Conservation (phyloP, 2,113 vertebrate genomes). For the Garra rufa region DNA sequence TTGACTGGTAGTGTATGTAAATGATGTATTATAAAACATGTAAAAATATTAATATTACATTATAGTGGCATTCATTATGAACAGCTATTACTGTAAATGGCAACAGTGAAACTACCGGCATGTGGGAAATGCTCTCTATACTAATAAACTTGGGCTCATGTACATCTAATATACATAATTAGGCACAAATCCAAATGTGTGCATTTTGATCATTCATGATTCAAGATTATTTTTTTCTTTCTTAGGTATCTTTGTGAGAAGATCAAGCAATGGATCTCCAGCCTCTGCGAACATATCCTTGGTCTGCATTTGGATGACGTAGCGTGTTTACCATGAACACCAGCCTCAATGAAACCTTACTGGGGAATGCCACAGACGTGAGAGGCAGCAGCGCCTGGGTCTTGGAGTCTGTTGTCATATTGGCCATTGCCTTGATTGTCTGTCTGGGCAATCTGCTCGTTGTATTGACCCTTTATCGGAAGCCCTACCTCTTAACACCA, state of each 20-base stretch:
- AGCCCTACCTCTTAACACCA: slow-evolving; percentile 93
- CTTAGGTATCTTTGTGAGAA: background rate
- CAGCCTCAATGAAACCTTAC: slow-evolving; percentile 80
- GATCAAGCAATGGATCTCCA: slow-evolving; percentile 15
- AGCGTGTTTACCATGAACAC: slow-evolving; percentile 84
- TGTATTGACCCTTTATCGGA: slow-evolving; percentile 89
- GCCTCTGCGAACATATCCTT: slow-evolving; percentile 71
- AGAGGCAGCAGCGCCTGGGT: slow-evolving; percentile 67
- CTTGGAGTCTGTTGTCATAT: slow-evolving; percentile 86
- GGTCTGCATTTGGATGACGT: slow-evolving; percentile 46
- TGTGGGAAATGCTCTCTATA: background rate
- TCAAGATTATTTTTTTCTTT: too few relatives aligned
- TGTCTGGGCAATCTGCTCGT: slow-evolving; percentile 93
- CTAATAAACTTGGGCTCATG: too few relatives aligned
- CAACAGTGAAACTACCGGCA: background rate
- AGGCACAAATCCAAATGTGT: background rate
- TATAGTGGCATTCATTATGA: background rate
- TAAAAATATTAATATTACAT: background rate
- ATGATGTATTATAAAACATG: background rate
- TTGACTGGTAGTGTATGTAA: too few relatives aligned
- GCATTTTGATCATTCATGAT: too few relatives aligned
- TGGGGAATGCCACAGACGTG: slow-evolving; percentile 70
- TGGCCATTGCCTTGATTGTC: slow-evolving; percentile 86
- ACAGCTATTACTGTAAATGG: background rate
- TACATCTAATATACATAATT: background rate